Evolutionary conservation across 23 tunicate species (phyloP), one percentile per base, ranked within the genome.

Genomic region (Corella eumyota): DNA sequence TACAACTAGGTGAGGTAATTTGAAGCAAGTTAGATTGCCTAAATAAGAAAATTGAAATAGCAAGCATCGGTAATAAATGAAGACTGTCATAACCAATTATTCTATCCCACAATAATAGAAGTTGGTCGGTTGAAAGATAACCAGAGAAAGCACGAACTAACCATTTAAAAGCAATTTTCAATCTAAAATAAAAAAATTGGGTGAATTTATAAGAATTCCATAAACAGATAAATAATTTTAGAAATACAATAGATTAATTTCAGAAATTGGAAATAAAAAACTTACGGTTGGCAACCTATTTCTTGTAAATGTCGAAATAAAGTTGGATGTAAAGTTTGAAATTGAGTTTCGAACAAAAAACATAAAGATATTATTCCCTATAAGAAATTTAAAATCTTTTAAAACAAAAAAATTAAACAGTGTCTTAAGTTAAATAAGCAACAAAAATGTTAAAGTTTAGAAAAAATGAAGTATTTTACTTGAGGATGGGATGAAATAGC

Each of bases 121-220:
- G 83, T 56, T 93, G 95, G 17, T 79, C 72, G 1, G 95, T 79
- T n/a, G 93, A 70, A 9, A 93, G 68, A 44, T 84, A 87, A 32
- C 99, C 99, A 34, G 95, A 73, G 40, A 77, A 93, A 4, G 83
- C 99, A 2, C 95, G 81, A 6, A 93, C 90, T 58, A 93, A 34
- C 99, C 99, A 93, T 56, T 87, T 87, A 50, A 93, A 93, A 25
- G 95, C 95, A 53, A 93, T 93, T 48, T 63, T 66, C 40, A 77
- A 56, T 25, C 85, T 78, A 24, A 21, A 37, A 55, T 34, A 67
- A 25, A 22, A 19, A 36, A 15, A 9, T 40, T 40, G 48, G 15
- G 15, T 40, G 15, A 55, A 26, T 13, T 30, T 56, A 23, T 13
- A 28, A 25, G 7, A 34, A 30, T 31, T 24, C 27, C 7, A 19